Evolutionary conservation across 53 echinoderm and acorn worm genomes (phyloP).

Genomic region (Pentamera pediparva): DNA sequence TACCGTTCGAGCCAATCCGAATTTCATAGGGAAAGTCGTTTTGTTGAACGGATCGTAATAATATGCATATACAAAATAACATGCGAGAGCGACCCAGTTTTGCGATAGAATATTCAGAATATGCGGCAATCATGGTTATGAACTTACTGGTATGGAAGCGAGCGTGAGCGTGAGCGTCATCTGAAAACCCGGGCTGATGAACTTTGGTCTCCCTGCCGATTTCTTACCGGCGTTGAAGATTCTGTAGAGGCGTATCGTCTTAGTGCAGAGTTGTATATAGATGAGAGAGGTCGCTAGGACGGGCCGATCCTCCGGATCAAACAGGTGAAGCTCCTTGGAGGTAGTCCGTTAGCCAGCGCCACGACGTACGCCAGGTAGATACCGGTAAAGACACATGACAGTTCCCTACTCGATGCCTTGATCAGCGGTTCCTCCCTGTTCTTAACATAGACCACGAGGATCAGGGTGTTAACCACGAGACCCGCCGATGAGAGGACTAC

Average conservation of each 20-base stretch:
- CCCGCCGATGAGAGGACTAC: constrained; percentile 49
- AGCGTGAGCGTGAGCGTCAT: constrained; percentile 54
- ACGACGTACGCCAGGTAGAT: constrained; percentile 60
- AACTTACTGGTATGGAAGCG: constrained; percentile 68
- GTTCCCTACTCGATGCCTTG: constrained; percentile 85
- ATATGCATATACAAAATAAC: too few relatives aligned
- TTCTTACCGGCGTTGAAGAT: constrained; percentile 75
- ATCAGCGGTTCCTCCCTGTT: constrained; percentile 81
- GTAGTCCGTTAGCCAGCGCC: neutral
- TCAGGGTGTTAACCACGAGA: constrained; percentile 42
- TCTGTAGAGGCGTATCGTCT: constrained; percentile 81
- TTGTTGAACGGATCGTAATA: too few relatives aligned
- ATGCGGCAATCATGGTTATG: too few relatives aligned
- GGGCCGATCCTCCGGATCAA: constrained; percentile 59
- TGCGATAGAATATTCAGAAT: too few relatives aligned
- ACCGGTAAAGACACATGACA: constrained; percentile 75
- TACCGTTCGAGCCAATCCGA: too few relatives aligned
- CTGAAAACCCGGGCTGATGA: constrained; percentile 80
- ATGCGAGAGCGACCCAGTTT: too few relatives aligned
- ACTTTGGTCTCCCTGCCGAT: constrained; percentile 80
- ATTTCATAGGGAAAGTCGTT: too few relatives aligned
- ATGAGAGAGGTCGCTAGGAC: constrained; percentile 71
- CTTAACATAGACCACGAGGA: constrained; percentile 49
- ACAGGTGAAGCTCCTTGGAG: constrained; percentile 22
- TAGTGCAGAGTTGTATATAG: constrained; percentile 75